phyloP scores from a whole-genome alignment of 2,797 vertebrate species.

The Lates japonicus region DNA sequence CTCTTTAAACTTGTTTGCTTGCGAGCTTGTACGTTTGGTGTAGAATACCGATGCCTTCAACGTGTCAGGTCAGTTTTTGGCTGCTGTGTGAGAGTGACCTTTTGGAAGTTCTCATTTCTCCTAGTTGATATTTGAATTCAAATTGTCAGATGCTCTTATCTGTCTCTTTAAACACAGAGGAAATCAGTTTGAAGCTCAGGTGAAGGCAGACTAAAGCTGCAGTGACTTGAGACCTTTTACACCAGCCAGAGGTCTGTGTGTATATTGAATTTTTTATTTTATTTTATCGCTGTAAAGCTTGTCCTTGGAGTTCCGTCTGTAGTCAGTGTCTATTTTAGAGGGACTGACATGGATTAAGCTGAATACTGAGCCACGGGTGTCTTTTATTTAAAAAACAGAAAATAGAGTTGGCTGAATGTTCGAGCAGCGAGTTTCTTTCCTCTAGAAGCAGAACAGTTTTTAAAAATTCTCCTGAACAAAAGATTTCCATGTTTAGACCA shows the following conservation, averaged over 20 bases:
- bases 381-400: conserved; percentile 31
- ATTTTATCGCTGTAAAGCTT: conserved; percentile 39
- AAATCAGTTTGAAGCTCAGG: conserved; percentile 41
- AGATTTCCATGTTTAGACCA: conserved; percentile 14
- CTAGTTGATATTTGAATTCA: conserved; percentile 47
- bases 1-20: conserved; percentile 53
- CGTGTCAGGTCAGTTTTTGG: conserved; percentile 33
- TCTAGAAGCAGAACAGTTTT: conserved; percentile 26
- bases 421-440: conserved; percentile 11
- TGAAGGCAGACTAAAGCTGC: conserved; percentile 43
- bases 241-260: conserved; percentile 35
- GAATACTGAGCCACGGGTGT: conserved; percentile 27
- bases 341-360: conserved; percentile 57
- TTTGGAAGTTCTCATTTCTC: conserved; percentile 44
- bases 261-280: conserved; percentile 31
- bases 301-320: conserved; percentile 49
- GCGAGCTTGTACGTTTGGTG: conserved; percentile 33
- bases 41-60: conserved; percentile 37
- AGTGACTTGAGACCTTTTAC: conserved; percentile 42
- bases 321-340: conserved; percentile 41
- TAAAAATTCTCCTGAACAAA: conserved; percentile 40
- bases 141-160: conserved; percentile 28
- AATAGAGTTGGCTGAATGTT: conserved; percentile 41
- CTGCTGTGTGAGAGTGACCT: conserved; percentile 46
- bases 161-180: conserved; percentile 24